These are phyloP conservation scores for Apodemia mormo DNA, from an alignment of 2,888 invertebrate species.

Conservation along the genomic window DNA sequence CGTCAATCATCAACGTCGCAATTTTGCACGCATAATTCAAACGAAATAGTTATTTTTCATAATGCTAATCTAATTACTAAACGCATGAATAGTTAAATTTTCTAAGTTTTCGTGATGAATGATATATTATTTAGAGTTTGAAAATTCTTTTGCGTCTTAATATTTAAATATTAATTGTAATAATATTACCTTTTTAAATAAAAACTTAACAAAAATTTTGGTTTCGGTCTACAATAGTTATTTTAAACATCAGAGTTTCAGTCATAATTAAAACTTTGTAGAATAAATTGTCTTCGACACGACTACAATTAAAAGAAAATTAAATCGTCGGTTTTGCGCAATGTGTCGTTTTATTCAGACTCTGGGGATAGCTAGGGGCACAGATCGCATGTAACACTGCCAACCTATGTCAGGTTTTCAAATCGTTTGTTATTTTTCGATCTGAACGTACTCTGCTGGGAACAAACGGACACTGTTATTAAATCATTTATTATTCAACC, in stretches of 20 bases:
- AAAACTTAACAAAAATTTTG: background rate
- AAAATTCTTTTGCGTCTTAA: background rate
- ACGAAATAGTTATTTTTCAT: too few relatives aligned
- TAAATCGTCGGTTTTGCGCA: conserved; percentile 30
- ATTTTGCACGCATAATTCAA: too few relatives aligned
- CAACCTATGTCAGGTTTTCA: conserved; percentile 60
- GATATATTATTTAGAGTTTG: too few relatives aligned
- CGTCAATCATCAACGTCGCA: too few relatives aligned
- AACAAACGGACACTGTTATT: conserved; percentile 78
- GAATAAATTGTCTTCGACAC: background rate
- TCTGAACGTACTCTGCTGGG: conserved; percentile 65
- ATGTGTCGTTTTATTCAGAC: conserved; percentile 32
- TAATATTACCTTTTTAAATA: background rate
- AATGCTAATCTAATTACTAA: too few relatives aligned
- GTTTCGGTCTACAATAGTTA: background rate
- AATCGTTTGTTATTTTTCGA: conserved; percentile 78
- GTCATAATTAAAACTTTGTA: conserved; percentile 9
- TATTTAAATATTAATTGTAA: background rate
- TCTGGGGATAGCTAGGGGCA: conserved; percentile 43
- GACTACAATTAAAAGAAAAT: conserved; percentile 36
- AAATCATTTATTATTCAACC: conserved; percentile 81
- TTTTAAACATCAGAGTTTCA: background rate
- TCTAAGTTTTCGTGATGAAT: too few relatives aligned
- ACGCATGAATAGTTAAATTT: too few relatives aligned
- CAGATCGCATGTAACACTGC: conserved; percentile 46